Conservation (phyloP, 2,113 vertebrate genomes). For the Colaptes auratus region DNA sequence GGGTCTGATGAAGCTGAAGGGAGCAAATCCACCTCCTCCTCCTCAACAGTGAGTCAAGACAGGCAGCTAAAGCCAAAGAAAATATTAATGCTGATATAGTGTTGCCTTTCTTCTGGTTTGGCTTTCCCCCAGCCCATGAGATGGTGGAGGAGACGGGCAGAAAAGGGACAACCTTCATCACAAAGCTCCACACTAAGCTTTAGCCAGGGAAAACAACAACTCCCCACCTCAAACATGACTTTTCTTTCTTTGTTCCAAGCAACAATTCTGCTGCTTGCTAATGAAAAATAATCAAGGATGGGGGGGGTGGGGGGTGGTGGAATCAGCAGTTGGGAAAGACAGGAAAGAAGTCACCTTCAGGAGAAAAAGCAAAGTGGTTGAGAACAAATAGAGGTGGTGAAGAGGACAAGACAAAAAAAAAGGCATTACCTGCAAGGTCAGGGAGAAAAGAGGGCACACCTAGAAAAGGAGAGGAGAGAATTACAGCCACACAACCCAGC, state of each 20-base stretch:
- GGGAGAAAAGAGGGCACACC: background rate
- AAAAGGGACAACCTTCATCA: background rate
- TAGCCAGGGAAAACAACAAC: accelerated
- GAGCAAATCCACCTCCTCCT: background rate
- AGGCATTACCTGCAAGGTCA: slow-evolving; percentile 20
- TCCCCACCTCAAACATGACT: accelerated
- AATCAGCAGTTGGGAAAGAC: background rate
- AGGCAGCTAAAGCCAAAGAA: background rate
- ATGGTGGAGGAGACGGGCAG: background rate
- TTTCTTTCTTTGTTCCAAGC: accelerated
- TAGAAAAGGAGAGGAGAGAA: slow-evolving; percentile 22
- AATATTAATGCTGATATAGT: accelerated
- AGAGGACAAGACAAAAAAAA: background rate
- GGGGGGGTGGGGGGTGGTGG: accelerated
- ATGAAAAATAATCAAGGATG: background rate
- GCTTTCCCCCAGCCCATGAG: background rate
- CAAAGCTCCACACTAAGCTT: background rate
- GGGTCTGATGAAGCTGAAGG: background rate
- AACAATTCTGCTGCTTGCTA: background rate
- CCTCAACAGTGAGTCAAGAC: background rate
- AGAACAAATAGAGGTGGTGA: background rate
- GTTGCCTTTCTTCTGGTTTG: background rate
- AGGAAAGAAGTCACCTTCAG: background rate
- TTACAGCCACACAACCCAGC: background rate
- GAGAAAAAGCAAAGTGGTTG: background rate